A percentile compares a stretch with the other conserved stretches of the same genome.
phyloP scores from a whole-genome alignment of 1,140 invertebrate genomes.

The Calycopis cecrops region DNA sequence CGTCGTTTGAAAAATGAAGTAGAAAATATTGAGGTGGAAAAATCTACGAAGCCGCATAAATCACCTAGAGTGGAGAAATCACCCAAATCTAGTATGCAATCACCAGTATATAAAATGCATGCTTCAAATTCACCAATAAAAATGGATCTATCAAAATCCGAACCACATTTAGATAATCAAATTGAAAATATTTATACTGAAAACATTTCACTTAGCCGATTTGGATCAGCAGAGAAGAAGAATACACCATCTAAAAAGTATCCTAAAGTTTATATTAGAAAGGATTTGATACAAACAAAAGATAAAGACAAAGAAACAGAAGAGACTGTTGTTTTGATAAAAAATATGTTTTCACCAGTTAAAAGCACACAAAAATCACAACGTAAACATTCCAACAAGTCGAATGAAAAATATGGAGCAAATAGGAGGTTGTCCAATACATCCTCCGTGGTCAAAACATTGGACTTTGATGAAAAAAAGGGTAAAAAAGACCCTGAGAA shows the following conservation, averaged over 20 bases:
- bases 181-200: constrained; percentile 60
- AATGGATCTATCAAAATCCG: constrained; percentile 32
- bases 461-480: constrained; percentile 59
- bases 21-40: constrained; percentile 33
- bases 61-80: constrained; percentile 39
- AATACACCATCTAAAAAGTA: constrained; percentile 39
- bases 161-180: constrained; percentile 44
- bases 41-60: constrained; percentile 30
- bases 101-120: constrained; percentile 61
- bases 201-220: constrained; percentile 55
- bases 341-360: constrained; percentile 58
- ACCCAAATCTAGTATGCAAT: constrained; percentile 33
- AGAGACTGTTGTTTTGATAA: constrained; percentile 51
- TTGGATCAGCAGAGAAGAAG: constrained; percentile 43
- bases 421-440: constrained; percentile 37
- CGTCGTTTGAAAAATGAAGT: constrained; percentile 48
- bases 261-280: constrained; percentile 63
- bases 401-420: constrained; percentile 39
- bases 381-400: constrained; percentile 38
- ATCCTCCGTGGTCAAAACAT: constrained; percentile 55
- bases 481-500: constrained; percentile 39
- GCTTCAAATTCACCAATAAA: constrained; percentile 56
- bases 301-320: constrained; percentile 44
- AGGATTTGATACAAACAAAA: constrained; percentile 64
- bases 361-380: constrained; percentile 38